Conservation (phyloP, 2,797 vertebrate species). For the Acanthis flammea region DNA sequence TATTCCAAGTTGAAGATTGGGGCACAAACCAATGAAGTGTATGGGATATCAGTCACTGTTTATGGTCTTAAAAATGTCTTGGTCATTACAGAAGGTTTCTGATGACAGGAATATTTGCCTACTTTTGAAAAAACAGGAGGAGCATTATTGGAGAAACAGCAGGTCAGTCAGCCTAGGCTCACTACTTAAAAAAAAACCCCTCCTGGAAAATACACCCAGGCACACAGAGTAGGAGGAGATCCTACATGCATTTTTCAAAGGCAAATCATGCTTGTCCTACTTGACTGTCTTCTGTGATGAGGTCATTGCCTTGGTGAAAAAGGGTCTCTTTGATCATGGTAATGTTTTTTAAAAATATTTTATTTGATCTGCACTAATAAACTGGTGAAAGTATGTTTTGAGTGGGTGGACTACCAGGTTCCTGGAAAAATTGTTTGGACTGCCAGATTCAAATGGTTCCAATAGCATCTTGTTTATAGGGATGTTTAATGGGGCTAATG, state of each 20-base stretch:
- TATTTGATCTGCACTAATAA: not conserved
- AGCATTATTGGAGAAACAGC: rapidly evolving
- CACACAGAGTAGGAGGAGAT: not conserved
- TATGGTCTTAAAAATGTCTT: not conserved
- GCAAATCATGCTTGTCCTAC: not conserved
- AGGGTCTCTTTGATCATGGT: not conserved
- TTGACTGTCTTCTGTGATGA: not conserved
- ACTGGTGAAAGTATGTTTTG: not conserved
- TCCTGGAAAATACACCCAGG: not conserved
- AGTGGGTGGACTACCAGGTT: too few species aligned
- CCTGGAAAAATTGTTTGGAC: not conserved
- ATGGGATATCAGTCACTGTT: not conserved
- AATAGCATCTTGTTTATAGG: not conserved
- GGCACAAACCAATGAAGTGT: not conserved
- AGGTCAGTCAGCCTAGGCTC: not conserved
- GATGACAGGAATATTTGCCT: not conserved
- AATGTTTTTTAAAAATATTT: not conserved
- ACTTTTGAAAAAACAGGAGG: not conserved
- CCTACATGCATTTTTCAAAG: not conserved
- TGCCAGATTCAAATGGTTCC: not conserved
- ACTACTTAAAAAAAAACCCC: not conserved
- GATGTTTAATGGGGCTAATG: not conserved
- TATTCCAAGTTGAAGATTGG: rapidly evolving
- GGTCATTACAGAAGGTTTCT: not conserved
- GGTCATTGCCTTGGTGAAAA: not conserved